Evolutionary conservation across 2,888 invertebrate genomes (phyloP).

Genomic region (Sialis lutaria): DNA sequence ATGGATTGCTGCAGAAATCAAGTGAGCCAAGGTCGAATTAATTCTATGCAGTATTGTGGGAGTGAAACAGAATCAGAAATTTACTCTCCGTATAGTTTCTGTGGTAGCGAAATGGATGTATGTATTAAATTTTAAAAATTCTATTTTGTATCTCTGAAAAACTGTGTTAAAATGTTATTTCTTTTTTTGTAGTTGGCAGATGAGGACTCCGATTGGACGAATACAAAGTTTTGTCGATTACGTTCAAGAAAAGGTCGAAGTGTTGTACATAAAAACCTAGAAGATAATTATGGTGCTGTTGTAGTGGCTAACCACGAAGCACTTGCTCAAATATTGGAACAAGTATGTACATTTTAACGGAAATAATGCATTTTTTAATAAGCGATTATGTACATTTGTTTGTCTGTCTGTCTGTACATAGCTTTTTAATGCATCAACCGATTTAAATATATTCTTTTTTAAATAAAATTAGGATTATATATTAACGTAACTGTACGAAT

Average conservation of each 20-base stretch:
- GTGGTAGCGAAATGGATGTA: conserved; percentile 37
- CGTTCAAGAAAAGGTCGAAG: conserved; percentile 64
- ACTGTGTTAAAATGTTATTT: conserved; percentile 15
- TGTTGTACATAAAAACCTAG: conserved; percentile 68
- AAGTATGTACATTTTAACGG: conserved; percentile 36
- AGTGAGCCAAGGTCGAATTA: conserved; percentile 39
- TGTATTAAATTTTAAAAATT: conserved; percentile 6
- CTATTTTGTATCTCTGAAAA: no score
- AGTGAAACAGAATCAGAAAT: conserved; percentile 74
- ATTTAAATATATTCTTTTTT: no score
- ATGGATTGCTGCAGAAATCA: conserved; percentile 41
- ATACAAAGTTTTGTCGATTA: conserved; percentile 31
- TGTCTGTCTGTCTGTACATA: no score
- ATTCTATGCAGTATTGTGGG: conserved; percentile 63
- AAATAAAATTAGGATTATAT: no score
- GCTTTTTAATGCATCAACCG: no score
- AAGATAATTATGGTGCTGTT: conserved; percentile 81
- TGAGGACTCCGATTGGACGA: conserved; percentile 4
- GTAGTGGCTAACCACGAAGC: conserved; percentile 82
- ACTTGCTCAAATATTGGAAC: conserved; percentile 72
- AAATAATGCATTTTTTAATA: no score
- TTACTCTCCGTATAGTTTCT: conserved; percentile 67
- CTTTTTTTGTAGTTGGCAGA: conserved; percentile 3
- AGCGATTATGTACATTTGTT: no score
- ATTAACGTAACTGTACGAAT: no score